These are phyloP conservation scores for Nasonia vitripennis DNA, from an alignment of 1,140 invertebrate species.

Conservation along the genomic window DNA sequence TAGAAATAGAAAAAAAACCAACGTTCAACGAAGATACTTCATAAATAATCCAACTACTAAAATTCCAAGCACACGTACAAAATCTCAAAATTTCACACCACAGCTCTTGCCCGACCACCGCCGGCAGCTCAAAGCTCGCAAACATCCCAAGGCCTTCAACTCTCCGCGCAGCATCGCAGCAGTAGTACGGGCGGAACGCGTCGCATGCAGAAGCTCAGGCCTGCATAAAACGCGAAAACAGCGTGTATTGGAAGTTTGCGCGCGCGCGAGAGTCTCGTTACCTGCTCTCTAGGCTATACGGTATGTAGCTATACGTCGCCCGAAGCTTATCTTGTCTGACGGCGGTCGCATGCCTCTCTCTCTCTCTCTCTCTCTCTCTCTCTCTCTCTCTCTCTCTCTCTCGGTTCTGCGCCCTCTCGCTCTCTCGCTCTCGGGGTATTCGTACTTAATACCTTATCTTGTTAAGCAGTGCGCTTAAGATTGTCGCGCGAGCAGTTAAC, in stretches of 20 bases:
- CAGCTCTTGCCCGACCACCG: too few species aligned
- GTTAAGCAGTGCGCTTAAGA: conserved; percentile 71
- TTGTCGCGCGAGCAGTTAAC: conserved; percentile 65
- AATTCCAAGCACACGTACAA: too few species aligned
- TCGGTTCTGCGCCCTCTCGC: neutral
- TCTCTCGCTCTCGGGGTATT: conserved; percentile 56
- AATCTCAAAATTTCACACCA: too few species aligned
- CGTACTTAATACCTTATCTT: conserved; percentile 73
- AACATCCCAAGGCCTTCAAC: neutral
- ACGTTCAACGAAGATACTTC: too few species aligned
- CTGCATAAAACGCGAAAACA: conserved; percentile 31
- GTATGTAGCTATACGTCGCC: conserved; percentile 61
- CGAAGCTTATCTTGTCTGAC: conserved; percentile 69
- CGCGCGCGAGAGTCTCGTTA: conserved; percentile 52
- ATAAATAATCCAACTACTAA: too few species aligned
- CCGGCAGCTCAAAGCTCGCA: neutral
- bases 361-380: neutral
- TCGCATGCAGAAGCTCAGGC: neutral
- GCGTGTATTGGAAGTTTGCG: conserved; percentile 31
- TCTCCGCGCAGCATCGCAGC: neutral
- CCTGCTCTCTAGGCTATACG: conserved; percentile 54
- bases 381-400: neutral
- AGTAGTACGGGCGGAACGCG: neutral
- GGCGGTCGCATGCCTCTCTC: conserved; percentile 61
- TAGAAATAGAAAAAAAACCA: too few species aligned